Base-by-base conservation (phyloP, 2,888 invertebrate genomes). In the Acanthosoma haemorrhoidale region DNA sequence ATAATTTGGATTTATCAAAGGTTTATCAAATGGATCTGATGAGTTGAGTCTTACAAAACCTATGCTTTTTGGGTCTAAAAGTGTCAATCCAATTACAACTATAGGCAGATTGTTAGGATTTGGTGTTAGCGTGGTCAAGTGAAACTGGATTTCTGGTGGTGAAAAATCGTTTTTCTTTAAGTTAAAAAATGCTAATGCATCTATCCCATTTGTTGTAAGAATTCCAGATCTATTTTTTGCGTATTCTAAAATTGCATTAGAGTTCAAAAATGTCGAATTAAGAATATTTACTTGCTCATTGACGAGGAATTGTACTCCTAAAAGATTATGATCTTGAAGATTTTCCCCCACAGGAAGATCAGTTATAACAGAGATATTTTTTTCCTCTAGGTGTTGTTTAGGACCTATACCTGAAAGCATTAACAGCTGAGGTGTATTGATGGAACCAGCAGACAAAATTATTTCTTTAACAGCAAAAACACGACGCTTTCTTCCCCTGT, bases 1-100 rank as follows among this genome's bases (percentile, higher is more conserved):
- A 75, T 85, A 85, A 72, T 83, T 82, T 8, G 84, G 82, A 70
- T 84, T 79, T 68, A 85, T 80, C 31, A 79, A 74, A 2, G 85
- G 85, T 69, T 80, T 79, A 2, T 81, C 79, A 34, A 78, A 75
- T 11, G 68, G 66, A 31, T 72, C 38, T 16, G 38, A 13, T 25
- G 60, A 43, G n/a, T 58, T 61, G 4, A 72, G 43, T 16, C 25
- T 58, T 11, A 72, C 67, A 31, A 18, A 34, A 41, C 72, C 72
- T 43, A 31, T 39, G 29, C 72, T 72, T 31, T 67, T 21, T n/a
- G 72, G 72, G 31, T 68, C 38, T 9, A 66, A 18, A 13, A 59
- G 29, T 16, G 60, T 63, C 25, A 68, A 16, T 25, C 68, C 68
- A 25, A 69, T 69, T 18, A 64, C 60, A 21, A 71, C 43, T 6